Evolutionary conservation across 2,113 vertebrate species (phyloP), one percentile per base, ranked within the genome.

Genomic region (Vidua chalybeata): DNA sequence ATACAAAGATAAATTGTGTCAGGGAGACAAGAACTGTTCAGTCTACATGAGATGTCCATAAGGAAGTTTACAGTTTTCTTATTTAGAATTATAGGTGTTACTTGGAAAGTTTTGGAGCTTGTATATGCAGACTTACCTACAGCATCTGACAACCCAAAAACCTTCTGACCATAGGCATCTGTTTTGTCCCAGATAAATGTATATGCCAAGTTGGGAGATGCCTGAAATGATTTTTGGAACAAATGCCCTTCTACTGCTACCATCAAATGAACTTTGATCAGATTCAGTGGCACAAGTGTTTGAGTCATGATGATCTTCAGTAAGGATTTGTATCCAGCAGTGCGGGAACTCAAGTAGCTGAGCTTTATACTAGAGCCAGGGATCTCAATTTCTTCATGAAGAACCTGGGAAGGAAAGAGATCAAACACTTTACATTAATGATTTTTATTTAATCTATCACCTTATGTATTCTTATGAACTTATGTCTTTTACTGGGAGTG

Each of bases 161-260:
- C 99, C 93, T 98, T 98, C 96, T 99, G 99, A 24, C 99, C 99
- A 7, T 99, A 99, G 2, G 99, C 99, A 56, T 99, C 99, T 0
- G 99, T 99, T 97, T 99, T 99, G 95, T 99, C 99, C 99, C 99
- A 99, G 97, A 99, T 99, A 97, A 99, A 99, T 12, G 99, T 99
- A 96, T 99, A 99, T 75, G 99, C 99, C 96, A 99, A 97, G 95
- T 99, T 99, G 91, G 99, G 99, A 19, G 99, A 99, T 30, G 99
- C 98, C 58, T 99, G 99, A 97, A 99, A 99, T 87, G 99, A 99
- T 92, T 99, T 99, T 97, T 99, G 99, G 97, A 99, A 99, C 79
- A 99, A 98, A 94, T 99, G 99, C 4, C 99, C 99, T 97, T 99
- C 99, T 37, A 99, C 99, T 0, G 99, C 99, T 15, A 99, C 99